These are phyloP conservation scores for Coturnix japonica DNA, from an alignment of 2,113 vertebrate species.

Conservation along the genomic window DNA sequence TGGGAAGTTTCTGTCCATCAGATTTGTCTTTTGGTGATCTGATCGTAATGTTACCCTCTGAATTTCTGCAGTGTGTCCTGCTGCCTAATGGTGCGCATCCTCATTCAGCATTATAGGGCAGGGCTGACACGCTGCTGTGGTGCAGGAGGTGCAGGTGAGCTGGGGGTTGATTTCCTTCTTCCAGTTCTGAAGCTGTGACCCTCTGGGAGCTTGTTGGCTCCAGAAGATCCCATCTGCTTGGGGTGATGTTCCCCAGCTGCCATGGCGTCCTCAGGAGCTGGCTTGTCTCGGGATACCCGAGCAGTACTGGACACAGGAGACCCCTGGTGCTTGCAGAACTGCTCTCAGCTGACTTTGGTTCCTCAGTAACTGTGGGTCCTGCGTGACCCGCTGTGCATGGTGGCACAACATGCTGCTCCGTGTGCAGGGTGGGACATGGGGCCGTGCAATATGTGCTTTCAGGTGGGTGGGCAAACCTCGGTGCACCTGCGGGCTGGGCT, in stretches of 20 bases:
- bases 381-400: not conserved
- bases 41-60: not conserved
- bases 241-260: not conserved
- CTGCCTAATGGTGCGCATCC: rapidly evolving
- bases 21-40: not conserved
- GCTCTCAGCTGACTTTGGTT: not conserved
- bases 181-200: not conserved
- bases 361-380: not conserved
- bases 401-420: not conserved
- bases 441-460: not conserved
- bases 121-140: not conserved
- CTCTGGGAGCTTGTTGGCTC: not conserved
- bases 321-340: not conserved
- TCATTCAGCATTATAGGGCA: not conserved
- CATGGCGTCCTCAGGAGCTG: not conserved
- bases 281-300: not conserved
- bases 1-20: not conserved
- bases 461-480: not conserved
- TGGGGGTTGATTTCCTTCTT: not conserved
- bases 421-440: not conserved
- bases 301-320: not conserved
- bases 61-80: not conserved
- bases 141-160: not conserved
- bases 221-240: not conserved
- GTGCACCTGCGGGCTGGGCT: not conserved